These are phyloP conservation scores for Leptinotarsa haldemani DNA, from an alignment of 2,888 invertebrate genomes.

Conservation along the genomic window DNA sequence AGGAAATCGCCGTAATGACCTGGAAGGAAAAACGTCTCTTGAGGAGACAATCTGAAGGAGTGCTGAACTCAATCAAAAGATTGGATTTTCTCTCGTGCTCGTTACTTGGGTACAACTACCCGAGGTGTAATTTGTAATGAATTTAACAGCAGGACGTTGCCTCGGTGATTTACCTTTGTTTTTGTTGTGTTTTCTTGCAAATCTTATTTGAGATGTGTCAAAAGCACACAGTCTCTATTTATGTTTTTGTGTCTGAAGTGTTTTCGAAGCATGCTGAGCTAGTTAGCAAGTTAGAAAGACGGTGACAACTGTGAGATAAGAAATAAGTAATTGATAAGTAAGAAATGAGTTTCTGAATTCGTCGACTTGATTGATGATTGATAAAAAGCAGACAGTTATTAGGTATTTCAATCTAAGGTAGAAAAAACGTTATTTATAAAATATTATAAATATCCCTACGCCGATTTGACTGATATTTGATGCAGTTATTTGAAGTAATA, in stretches of 20 bases:
- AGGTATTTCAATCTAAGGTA: too few relatives aligned
- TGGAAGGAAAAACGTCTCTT: slow-evolving; percentile 4
- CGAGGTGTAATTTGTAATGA: not conserved
- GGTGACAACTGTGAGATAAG: too few relatives aligned
- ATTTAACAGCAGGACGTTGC: slow-evolving; percentile 9
- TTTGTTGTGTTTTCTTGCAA: not conserved
- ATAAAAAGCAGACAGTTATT: too few relatives aligned
- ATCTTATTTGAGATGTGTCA: not conserved
- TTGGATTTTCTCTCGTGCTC: not conserved
- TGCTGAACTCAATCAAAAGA: slow-evolving; percentile 1
- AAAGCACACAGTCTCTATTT: not conserved
- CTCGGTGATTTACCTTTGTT: not conserved
- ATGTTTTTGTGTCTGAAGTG: not conserved
- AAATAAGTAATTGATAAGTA: too few relatives aligned
- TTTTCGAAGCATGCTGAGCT: not conserved
- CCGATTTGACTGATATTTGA: too few relatives aligned
- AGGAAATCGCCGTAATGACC: slow-evolving; percentile 23
- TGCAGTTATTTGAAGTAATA: too few relatives aligned
- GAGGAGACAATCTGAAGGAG: slow-evolving; percentile 3
- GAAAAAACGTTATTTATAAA: too few relatives aligned
- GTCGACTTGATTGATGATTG: too few relatives aligned
- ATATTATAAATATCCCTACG: too few relatives aligned
- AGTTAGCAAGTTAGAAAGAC: not conserved
- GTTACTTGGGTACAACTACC: not conserved
- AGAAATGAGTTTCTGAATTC: too few relatives aligned